Evolutionary conservation across 2,888 invertebrate genomes (phyloP), one percentile per base, ranked within the genome.

Genomic region (Tyria jacobaeae): DNA sequence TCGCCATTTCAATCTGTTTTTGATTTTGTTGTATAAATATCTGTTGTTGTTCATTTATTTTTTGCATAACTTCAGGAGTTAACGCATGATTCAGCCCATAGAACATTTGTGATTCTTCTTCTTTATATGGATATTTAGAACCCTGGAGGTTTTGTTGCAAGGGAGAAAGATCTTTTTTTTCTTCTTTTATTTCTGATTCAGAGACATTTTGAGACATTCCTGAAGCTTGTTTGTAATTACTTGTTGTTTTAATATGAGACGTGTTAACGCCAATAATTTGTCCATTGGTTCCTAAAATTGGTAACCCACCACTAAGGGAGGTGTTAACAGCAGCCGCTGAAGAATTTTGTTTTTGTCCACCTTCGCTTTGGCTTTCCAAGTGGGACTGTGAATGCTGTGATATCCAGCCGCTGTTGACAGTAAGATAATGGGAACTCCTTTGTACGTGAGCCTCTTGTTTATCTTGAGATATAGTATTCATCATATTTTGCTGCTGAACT

Each of bases 251-350:
- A 68, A 81, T 84, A 66, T 82, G 88, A 15, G 88, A 87, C 35
- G 94, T 94, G 77, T 95, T 95, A 10, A 95, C 91, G 41, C 95
- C 95, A 60, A 95, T 95, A 54, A 95, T 90, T 84, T 95, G 95
- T 49, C 95, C 95, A 70, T 95, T 95, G 0, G 95, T 94, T 12
- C 95, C 95, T 62, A 95, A 82, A 41, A 95, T 90, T 3, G 92
- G 92, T 67, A 91, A 71, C 34, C 92, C 91, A 3, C 87, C 83
- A 60, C 87, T 87, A 2, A 85, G 72, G 14, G 87, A 61, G 9
- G 80, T 80, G 62, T 83, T 86, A 27, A 78, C 65, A 39, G 81
- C 68, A 51, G 75, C 76, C 37, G 82, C 62, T 41, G 80, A 55
- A 2, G 76, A 82, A 55, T 67, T 83, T 15, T 80, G 77, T 69